These are phyloP conservation scores for Chloroceryle amazona DNA, from an alignment of 2,797 vertebrate species.

Conservation along the genomic window DNA sequence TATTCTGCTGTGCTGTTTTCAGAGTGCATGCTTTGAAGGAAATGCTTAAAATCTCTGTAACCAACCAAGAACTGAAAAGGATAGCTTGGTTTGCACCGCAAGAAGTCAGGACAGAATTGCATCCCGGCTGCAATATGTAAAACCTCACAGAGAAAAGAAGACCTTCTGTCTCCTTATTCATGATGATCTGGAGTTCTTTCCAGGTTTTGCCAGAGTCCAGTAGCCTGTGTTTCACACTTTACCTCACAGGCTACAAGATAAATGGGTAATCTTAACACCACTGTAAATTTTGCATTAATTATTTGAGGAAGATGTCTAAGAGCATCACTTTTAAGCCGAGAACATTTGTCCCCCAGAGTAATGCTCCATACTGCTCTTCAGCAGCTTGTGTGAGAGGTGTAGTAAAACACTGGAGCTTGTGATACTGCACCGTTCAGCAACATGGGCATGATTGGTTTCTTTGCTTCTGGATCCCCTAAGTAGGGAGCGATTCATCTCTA, in stretches of 20 bases:
- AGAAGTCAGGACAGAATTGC: background rate
- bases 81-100: background rate
- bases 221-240: background rate
- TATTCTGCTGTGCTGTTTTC: background rate
- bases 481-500: slow-evolving; percentile 83
- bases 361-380: background rate
- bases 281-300: background rate
- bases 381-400: background rate
- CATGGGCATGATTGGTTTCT: slow-evolving; percentile 20
- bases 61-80: background rate
- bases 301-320: background rate
- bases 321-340: background rate
- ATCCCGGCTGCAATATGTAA: background rate
- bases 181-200: background rate
- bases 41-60: background rate
- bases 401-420: slow-evolving; percentile 18
- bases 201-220: background rate
- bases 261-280: background rate
- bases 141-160: slow-evolving; percentile 21
- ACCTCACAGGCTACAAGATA: slow-evolving; percentile 35
- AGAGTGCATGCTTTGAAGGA: background rate
- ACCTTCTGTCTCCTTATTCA: background rate
- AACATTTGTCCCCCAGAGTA: background rate
- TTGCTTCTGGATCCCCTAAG: slow-evolving; percentile 67
- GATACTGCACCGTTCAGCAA: slow-evolving; percentile 44